A percentile compares a stretch with the other conserved stretches of the same genome.
These are phyloP conservation scores for Heliconius hortense DNA, from an alignment of 2,888 invertebrate species.

Conservation along the genomic window DNA sequence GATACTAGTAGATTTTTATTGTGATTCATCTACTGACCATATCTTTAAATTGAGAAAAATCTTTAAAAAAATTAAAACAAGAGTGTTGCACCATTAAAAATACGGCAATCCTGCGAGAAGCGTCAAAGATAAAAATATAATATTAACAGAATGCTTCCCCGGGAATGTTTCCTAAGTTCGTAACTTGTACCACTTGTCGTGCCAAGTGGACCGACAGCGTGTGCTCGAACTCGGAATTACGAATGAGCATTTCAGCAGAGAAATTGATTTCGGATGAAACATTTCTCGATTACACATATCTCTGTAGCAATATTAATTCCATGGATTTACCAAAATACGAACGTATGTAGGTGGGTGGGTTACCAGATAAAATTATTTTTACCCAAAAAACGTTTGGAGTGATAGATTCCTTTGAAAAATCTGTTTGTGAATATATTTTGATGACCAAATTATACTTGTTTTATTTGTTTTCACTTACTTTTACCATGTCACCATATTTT, in stretches of 20 bases:
- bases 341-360: neutral
- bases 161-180: neutral
- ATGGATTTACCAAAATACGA: neutral
- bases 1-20: no score
- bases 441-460: neutral
- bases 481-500: no score
- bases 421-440: neutral
- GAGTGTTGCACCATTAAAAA: no score
- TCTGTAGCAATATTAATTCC: constrained; percentile 12
- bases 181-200: constrained; percentile 18
- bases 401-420: neutral
- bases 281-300: constrained; percentile 36
- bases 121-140: no score
- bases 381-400: neutral
- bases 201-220: constrained; percentile 30
- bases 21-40: no score
- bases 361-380: neutral
- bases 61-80: no score
- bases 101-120: neutral
- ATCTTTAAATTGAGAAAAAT: no score
- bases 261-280: constrained; percentile 39
- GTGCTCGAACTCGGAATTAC: constrained; percentile 36
- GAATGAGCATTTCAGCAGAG: constrained; percentile 39
- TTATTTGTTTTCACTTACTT: no score
- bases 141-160: neutral